Evolutionary conservation across 1,140 invertebrate genomes (phyloP).

Genomic region (Nymphalis io): DNA sequence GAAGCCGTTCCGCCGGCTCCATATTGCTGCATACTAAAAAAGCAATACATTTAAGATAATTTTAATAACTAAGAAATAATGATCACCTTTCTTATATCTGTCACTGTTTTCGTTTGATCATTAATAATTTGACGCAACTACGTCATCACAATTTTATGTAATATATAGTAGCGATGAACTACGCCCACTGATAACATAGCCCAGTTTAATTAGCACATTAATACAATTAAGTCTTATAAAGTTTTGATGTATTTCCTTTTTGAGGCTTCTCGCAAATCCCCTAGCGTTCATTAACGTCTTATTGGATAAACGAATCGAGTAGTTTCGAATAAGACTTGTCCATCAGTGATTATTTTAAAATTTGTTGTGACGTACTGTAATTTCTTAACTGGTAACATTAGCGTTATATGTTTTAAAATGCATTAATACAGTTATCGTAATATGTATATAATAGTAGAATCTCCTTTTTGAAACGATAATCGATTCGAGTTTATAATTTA

Average conservation of each 20-base stretch:
- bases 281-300: constrained; percentile 43
- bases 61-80: no score
- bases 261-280: constrained; percentile 46
- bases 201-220: constrained; percentile 11
- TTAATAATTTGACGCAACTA: no score
- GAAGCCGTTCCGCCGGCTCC: constrained; percentile 71
- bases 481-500: no score
- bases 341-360: not conserved
- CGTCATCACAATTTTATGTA: no score
- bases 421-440: no score
- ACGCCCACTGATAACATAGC: not conserved
- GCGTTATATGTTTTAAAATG: no score
- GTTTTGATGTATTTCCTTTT: constrained; percentile 34
- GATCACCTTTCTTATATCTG: no score
- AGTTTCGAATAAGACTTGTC: constrained; percentile 15
- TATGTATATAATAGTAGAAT: no score
- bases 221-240: constrained; percentile 36
- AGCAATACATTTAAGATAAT: constrained; percentile 13
- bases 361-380: not conserved
- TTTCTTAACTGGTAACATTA: no score
- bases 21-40: constrained; percentile 78
- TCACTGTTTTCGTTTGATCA: no score
- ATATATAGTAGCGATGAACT: no score
- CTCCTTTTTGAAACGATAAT: no score
- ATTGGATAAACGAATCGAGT: constrained; percentile 31